A percentile compares a stretch with the other conserved stretches of the same genome.
These are phyloP conservation scores for Hylaeus anthracinus DNA, from an alignment of 1,140 invertebrate genomes.

Conservation along the genomic window DNA sequence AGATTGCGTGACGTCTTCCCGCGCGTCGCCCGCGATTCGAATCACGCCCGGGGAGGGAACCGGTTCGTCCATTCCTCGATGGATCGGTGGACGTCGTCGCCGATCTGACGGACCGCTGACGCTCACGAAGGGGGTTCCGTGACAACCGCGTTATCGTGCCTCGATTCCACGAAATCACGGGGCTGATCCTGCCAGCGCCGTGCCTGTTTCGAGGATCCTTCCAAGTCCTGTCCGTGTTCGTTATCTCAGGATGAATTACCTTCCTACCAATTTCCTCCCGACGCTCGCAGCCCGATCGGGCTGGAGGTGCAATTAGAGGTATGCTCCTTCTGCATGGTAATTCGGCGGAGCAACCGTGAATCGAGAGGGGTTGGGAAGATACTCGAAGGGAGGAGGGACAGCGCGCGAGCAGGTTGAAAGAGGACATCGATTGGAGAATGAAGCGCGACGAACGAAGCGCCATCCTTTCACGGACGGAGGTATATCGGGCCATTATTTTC, in stretches of 20 bases:
- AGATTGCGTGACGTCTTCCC: too few relatives aligned
- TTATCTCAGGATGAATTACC: constrained; percentile 61
- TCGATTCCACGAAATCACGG: constrained; percentile 52
- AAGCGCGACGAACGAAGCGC: constrained; percentile 43
- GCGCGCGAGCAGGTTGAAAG: neutral
- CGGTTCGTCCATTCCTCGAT: neutral
- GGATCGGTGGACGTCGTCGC: neutral
- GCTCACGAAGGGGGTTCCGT: constrained; percentile 23
- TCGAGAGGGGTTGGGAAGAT: neutral
- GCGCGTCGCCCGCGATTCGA: too few relatives aligned
- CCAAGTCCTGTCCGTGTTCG: constrained; percentile 21
- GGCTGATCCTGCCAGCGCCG: constrained; percentile 9
- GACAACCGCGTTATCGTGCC: constrained; percentile 37
- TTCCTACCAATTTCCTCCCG: constrained; percentile 57
- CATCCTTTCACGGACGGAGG: constrained; percentile 45
- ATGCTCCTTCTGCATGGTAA: constrained; percentile 66
- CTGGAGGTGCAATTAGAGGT: constrained; percentile 65
- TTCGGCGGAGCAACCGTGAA: constrained; percentile 49
- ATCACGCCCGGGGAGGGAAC: neutral
- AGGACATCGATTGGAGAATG: neutral
- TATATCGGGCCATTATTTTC: constrained; percentile 74
- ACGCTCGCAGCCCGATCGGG: constrained; percentile 44
- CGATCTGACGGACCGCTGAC: constrained; percentile 22
- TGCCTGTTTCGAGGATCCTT: constrained; percentile 44
- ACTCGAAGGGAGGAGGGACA: neutral